Evolutionary conservation across 2,888 invertebrate species (phyloP).

Genomic region (Mesochorus sp.): DNA sequence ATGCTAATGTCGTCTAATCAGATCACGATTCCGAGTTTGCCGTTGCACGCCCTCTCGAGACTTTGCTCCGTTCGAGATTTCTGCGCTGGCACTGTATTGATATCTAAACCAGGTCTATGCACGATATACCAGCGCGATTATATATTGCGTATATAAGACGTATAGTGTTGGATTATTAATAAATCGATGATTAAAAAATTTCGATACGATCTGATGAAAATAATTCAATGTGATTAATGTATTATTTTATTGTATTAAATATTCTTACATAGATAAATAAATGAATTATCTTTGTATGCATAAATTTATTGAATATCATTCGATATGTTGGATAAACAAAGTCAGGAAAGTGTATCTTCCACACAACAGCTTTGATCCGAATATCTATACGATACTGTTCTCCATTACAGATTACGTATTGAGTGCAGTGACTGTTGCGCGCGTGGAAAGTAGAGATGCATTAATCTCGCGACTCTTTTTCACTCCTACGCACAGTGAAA

Average conservation of each 20-base stretch:
- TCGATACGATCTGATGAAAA: no score
- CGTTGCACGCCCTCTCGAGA: slow-evolving; percentile 19
- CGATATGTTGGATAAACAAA: neutral
- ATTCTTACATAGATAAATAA: neutral
- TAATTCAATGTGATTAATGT: no score
- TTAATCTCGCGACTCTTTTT: slow-evolving; percentile 61
- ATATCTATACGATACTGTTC: slow-evolving; percentile 15
- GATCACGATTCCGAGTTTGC: slow-evolving; percentile 49
- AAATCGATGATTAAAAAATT: no score
- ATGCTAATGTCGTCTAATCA: slow-evolving; percentile 60
- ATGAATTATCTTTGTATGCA: neutral
- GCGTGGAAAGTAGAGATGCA: slow-evolving; percentile 61
- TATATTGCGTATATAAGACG: no score
- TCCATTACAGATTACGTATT: neutral
- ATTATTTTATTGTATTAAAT: no score
- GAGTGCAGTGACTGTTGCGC: slow-evolving; percentile 7
- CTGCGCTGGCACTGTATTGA: neutral
- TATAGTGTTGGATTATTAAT: no score
- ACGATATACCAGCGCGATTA: no score
- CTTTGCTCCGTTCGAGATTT: neutral
- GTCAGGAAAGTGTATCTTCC: neutral
- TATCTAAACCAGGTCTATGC: neutral
- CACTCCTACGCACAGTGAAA: slow-evolving; percentile 60
- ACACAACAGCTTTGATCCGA: slow-evolving; percentile 7
- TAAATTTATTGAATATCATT: neutral